A percentile compares a stretch with the other conserved stretches of the same genome.
Evolutionary conservation across 2,888 invertebrate genomes (phyloP).

Genomic region (Dexiosoma caninum): DNA sequence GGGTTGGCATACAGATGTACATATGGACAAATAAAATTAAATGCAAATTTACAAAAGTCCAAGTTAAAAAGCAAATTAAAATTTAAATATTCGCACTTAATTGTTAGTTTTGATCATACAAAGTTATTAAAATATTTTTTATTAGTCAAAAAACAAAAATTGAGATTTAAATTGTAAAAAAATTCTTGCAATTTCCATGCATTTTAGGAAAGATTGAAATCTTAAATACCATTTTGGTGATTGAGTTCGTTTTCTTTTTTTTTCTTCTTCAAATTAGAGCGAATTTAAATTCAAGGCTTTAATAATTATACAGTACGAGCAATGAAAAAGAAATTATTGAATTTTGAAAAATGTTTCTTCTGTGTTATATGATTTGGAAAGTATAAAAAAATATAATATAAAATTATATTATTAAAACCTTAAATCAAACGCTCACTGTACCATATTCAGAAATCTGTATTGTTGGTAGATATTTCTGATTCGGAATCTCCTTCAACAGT

Average conservation of each 20-base stretch:
- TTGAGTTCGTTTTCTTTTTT: conserved; percentile 11
- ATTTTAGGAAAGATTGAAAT: background rate
- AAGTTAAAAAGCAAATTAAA: no score
- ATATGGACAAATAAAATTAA: no score
- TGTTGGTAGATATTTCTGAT: conserved; percentile 76
- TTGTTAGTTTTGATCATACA: no score
- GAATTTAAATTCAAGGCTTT: conserved; percentile 53
- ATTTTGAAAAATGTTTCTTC: no score
- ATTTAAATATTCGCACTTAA: no score
- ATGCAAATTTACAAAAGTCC: no score
- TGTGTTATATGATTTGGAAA: conserved; percentile 8
- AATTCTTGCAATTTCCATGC: background rate
- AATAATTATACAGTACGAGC: conserved; percentile 5
- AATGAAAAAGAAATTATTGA: background rate
- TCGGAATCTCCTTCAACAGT: conserved; percentile 73
- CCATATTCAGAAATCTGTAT: conserved; percentile 84
- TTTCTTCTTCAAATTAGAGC: conserved; percentile 45
- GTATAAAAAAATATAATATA: background rate
- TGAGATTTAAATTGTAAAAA: no score
- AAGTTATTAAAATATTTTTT: no score
- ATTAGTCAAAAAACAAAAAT: no score
- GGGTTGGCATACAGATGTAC: no score
- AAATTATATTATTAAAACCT: conserved; percentile 75
- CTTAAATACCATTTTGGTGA: background rate
- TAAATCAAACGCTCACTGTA: conserved; percentile 86